These are phyloP conservation scores for Eubasilissa splendida DNA, from an alignment of 2,888 invertebrate species.

Conservation along the genomic window DNA sequence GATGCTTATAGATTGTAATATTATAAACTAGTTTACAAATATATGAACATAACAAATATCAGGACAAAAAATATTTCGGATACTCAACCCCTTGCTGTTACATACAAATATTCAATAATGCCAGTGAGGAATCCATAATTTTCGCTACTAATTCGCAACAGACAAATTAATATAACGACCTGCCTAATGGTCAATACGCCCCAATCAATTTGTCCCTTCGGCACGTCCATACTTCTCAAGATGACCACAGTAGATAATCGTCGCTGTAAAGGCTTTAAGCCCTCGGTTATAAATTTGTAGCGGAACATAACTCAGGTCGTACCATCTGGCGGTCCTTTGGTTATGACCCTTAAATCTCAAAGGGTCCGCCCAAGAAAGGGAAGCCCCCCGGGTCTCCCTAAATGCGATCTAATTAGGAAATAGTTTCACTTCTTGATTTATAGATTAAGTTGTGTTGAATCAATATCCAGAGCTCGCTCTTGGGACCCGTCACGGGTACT, in stretches of 20 bases:
- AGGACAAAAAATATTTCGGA: too few relatives aligned
- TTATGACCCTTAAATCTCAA: slow-evolving; percentile 59
- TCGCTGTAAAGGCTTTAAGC: slow-evolving; percentile 51
- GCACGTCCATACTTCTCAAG: slow-evolving; percentile 39
- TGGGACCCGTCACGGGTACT: slow-evolving; percentile 18
- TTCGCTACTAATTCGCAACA: background rate
- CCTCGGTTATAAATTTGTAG: slow-evolving; percentile 55
- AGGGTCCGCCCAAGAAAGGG: slow-evolving; percentile 46
- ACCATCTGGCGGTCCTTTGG: slow-evolving; percentile 56
- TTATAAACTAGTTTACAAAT: too few relatives aligned
- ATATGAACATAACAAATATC: too few relatives aligned
- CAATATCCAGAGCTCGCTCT: slow-evolving; percentile 45
- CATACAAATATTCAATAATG: too few relatives aligned
- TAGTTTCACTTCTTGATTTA: slow-evolving; percentile 76
- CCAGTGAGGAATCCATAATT: too few relatives aligned
- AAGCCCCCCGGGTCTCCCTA: slow-evolving; percentile 61
- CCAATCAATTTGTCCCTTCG: slow-evolving; percentile 54
- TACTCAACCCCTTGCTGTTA: too few relatives aligned
- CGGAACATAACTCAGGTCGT: slow-evolving; percentile 57
- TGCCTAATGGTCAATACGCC: slow-evolving; percentile 52
- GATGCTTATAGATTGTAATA: too few relatives aligned
- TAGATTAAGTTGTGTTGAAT: slow-evolving; percentile 68
- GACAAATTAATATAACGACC: slow-evolving; percentile 51
- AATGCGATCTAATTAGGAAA: slow-evolving; percentile 75
- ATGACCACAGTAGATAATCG: slow-evolving; percentile 59